Percentiles rank a stretch among this genome's conserved stretches.
phyloP scores from a whole-genome alignment of 2,113 vertebrate species.

The Muntiacus muntjak region DNA sequence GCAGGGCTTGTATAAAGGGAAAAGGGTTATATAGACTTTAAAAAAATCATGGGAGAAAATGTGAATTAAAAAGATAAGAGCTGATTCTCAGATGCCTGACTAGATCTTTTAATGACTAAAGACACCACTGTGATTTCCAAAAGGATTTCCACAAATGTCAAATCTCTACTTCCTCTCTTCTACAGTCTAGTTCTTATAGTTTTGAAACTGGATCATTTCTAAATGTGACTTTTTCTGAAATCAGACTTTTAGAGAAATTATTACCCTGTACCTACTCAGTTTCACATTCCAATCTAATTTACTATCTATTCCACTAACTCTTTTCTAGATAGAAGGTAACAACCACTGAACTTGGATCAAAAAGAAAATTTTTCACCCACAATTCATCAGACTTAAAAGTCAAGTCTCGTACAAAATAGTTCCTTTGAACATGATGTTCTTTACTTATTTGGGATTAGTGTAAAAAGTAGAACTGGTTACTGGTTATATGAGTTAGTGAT shows the following conservation, averaged over 20 bases:
- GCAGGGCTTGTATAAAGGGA: not conserved
- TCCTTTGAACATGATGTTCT: conserved; percentile 74
- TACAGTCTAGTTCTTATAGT: not conserved
- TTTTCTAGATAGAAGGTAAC: conserved; percentile 45
- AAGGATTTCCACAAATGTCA: not conserved
- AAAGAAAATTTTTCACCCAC: conserved; percentile 70
- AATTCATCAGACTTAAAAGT: conserved; percentile 73
- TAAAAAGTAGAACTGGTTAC: conserved; percentile 59
- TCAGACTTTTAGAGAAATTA: not conserved
- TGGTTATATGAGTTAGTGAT: conserved; percentile 63
- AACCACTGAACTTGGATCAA: conserved; percentile 71
- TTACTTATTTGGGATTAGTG: conserved; percentile 77
- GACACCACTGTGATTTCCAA: not conserved
- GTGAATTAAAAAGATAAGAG: not conserved
- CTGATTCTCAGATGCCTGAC: not conserved
- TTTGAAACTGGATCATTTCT: not conserved
- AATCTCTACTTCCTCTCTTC: not conserved
- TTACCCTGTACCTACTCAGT: not conserved
- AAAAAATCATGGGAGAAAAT: not conserved
- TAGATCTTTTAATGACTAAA: not conserved
- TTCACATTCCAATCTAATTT: conserved; percentile 59
- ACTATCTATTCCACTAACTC: conserved; percentile 53
- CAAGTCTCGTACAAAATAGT: conserved; percentile 58
- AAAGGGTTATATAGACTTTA: not conserved
- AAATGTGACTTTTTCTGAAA: conserved; percentile 16